Evolutionary conservation across 2,113 vertebrate species (phyloP), one percentile per base, ranked within the genome.

Genomic region (Salvator merianae): DNA sequence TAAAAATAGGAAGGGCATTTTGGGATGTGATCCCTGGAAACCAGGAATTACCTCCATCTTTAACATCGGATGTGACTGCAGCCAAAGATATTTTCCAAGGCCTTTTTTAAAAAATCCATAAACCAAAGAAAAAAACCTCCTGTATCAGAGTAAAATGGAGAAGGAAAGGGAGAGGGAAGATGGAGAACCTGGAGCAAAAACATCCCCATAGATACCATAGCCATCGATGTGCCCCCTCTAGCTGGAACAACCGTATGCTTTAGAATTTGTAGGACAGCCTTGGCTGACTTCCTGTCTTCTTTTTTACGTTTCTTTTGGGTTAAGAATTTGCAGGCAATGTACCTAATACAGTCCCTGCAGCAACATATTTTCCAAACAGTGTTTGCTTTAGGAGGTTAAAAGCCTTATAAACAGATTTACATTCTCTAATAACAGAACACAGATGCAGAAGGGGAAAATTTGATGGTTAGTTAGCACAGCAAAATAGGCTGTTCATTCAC

Each of bases 401-500:
- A 95, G 94, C 89, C 91, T 91, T 94, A 88, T 94, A 94, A 94
- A 96, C 93, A 93, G 89, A 93, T 96, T 95, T 94, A 95, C 93
- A 88, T 95, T 96, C 92, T 93, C 94, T 90, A 93, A 94, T 97
- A 97, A 97, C 94, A 96, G 91, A 94, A 96, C 90, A 83, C 96
- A 98, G 96, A 97, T 97, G 97, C 95, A 94, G 94, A 95, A 74
- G 87, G 94, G 95, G 95, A 95, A 95, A 95, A 95, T 97, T 97
- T 97, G 96, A 98, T 97, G 95, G 96, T 96, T 97, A 97, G 97
- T 97, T 97, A 97, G 97, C 98, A 96, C 95, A 92, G 94, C 81
- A 95, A 94, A 95, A 95, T 95, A 94, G 86, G 92, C 94, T 94
- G 94, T 94, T 82, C 91, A 82, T 78, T 93, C 91, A 89, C 95